Percentiles rank a stretch among this genome's conserved stretches.
Evolutionary conservation across 2,888 invertebrate species (phyloP).

Genomic region (Ferrisia virgata): DNA sequence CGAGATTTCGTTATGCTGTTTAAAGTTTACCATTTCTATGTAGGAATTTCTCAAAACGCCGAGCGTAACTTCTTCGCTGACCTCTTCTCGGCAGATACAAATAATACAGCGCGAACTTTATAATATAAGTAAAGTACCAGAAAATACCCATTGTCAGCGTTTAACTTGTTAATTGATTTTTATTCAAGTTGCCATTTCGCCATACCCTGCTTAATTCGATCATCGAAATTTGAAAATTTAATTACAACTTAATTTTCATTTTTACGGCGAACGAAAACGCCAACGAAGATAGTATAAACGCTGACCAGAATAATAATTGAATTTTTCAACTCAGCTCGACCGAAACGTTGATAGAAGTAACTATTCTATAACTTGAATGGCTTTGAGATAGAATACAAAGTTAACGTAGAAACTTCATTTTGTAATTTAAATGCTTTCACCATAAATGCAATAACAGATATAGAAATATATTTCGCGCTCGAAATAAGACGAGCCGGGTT

Average conservation of each 20-base stretch:
- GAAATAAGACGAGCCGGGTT: neutral
- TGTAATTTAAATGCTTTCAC: neutral
- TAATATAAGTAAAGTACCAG: too few species aligned
- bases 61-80: neutral
- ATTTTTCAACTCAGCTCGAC: neutral
- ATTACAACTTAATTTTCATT: neutral
- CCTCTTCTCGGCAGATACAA: neutral
- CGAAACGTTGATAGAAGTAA: neutral
- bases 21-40: too few species aligned
- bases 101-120: neutral
- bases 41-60: too few species aligned
- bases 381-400: neutral
- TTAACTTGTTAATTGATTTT: neutral
- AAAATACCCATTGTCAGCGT: neutral
- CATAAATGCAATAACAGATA: conserved; percentile 1
- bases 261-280: neutral
- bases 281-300: neutral
- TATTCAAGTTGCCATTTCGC: neutral
- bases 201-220: neutral
- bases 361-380: neutral
- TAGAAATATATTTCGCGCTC: neutral
- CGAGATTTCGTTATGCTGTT: too few species aligned
- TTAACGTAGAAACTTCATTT: neutral
- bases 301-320: neutral
- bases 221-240: neutral